Base-by-base conservation (phyloP, 2,797 vertebrate genomes). In the Sebastes umbrosus region DNA sequence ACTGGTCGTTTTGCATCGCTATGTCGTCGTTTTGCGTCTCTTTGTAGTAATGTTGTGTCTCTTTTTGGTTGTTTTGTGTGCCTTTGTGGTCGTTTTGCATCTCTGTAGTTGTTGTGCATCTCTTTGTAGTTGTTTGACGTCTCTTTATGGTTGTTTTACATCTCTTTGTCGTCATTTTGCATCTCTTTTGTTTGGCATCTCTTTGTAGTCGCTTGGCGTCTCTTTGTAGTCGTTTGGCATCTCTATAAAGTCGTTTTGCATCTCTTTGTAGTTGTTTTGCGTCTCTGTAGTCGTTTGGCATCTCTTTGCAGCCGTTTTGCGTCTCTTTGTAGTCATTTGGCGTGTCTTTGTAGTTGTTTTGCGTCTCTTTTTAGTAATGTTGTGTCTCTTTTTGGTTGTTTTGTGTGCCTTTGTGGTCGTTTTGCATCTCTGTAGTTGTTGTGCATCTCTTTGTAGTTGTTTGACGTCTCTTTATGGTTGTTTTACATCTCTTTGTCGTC, bases 271-370 rank as follows among this genome's bases (percentile, higher is more conserved):
- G 34, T 12, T 1, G 4, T 36, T 36, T 36, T 36, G 34, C 1
- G 34, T 36, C 0, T 36, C 11, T 36, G 1, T 36, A 4, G 34
- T 36, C 4, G 0, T 12, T 12, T 36, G 0, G 11, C 2, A 4
- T 36, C 1, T 36, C 34, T 36, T 5, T 36, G 10, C 11, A 4
- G 34, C 11, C 1, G 11, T 36, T 36, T 39, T 1, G 12, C 2
- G 0, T 36, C 2, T 36, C 2, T 10, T 10, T 34, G 3, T 4
- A 4, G 32, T 10, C 27, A 1, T 1, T 27, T 27, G 27, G 27
- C 27, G 27, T 27, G 6, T 62, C 59, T 60, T 1, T 18, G 14
- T 4, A 34, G 34, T 11, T 1, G 1, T 34, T 11, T 34, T 11
- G 34, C 34, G 11, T 12, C 34, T 36, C 34, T 36, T 36, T 36